Evolutionary conservation across 2,888 invertebrate species (phyloP), one percentile per base, ranked within the genome.

Genomic region (Chironomus riparius): DNA sequence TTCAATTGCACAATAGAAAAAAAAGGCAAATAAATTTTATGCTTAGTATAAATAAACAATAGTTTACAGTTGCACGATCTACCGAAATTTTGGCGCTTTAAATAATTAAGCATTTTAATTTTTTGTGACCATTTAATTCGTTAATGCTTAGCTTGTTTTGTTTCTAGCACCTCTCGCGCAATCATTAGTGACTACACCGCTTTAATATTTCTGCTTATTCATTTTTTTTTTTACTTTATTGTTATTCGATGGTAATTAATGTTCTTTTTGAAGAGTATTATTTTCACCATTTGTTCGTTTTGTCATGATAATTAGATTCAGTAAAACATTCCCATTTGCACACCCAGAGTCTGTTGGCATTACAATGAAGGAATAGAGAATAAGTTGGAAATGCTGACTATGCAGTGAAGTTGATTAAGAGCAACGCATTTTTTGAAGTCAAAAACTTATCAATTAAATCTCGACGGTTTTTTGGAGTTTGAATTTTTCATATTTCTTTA

Each of bases 281-380:
- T 24, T 70, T 70, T 70, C 70, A 70, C 48, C 48, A 18, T 70
- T 15, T 56, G 56, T 56, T 18, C 56, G 18, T 47, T 50, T 71
- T 71, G 71, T 71, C 71, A 56, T 56, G 56, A n/a, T 71, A 71
- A 71, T 71, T 71, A 71, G 28, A 71, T 56, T 71, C 71, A 71
- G 56, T 50, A 28, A 5, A 18, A 38, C 38, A 38, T 38, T 38
- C 38, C 38, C 38, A 38, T 38, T 38, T 38, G 38, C 38, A 38
- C 38, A 38, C 38, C 38, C 38, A 10, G 38, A 10, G n/a, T n/a
- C 38, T 38, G 38, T 38, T 38, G 38, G 38, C 38, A 38, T 38
- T 38, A 38, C 38, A 38, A 38, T 38, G 38, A 38, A 38, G 38
- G 38, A 38, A 38, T 38, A 1, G 38, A 38, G 38, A 38, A 38